phyloP scores from a whole-genome alignment of 2,797 vertebrate species.

The Eulemur coronatus region DNA sequence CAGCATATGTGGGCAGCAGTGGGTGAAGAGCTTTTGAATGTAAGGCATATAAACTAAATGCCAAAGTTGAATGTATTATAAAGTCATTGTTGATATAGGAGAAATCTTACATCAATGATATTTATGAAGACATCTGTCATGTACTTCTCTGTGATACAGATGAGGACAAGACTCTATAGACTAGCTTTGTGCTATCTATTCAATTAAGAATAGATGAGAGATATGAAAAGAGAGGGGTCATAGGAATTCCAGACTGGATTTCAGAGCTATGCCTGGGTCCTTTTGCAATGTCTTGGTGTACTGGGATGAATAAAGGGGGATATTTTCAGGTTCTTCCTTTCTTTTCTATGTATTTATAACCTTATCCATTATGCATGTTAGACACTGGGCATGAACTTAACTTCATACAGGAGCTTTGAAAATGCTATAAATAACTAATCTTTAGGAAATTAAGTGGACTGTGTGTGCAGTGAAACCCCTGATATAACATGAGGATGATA shows the following conservation, averaged over 20 bases:
- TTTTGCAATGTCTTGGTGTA: neutral
- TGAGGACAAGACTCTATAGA: neutral
- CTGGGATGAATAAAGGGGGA: neutral
- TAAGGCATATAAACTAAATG: conserved; percentile 68
- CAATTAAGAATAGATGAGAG: neutral
- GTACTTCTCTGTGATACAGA: neutral
- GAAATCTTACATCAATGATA: conserved; percentile 37
- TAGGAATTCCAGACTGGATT: neutral
- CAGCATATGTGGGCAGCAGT: conserved; percentile 76
- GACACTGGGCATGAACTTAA: conserved; percentile 24
- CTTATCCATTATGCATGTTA: neutral
- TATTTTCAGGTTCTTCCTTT: neutral
- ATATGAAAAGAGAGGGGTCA: neutral
- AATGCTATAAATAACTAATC: neutral
- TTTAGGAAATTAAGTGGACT: conserved; percentile 19
- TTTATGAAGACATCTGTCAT: conserved; percentile 23
- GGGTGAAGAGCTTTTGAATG: conserved; percentile 70
- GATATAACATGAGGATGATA: neutral
- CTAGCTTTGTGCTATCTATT: neutral
- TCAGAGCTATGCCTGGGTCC: neutral
- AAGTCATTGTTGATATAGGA: conserved; percentile 52
- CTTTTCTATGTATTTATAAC: conserved; percentile 13
- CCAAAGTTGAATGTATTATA: conserved; percentile 63
- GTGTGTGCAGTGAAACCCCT: neutral
- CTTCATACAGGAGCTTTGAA: neutral